Percentiles rank a stretch among this genome's conserved stretches.
phyloP scores from a whole-genome alignment of 2,797 vertebrate species.

The Uromys caudimaculatus region DNA sequence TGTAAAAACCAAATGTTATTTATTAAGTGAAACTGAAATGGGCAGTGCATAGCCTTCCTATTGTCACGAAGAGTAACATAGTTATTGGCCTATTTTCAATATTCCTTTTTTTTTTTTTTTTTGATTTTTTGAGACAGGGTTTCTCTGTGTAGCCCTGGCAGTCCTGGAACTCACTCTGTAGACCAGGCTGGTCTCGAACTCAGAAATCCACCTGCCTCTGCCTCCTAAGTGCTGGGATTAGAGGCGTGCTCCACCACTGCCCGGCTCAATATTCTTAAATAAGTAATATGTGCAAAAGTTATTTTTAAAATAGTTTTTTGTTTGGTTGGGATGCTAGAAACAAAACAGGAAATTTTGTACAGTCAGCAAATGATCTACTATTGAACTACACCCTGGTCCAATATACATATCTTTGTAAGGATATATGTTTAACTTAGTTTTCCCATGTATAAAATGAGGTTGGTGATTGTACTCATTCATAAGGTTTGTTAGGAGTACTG shows the following conservation, averaged over 20 bases:
- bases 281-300: background rate
- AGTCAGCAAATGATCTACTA: background rate
- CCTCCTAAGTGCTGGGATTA: too few relatives aligned
- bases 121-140: too few relatives aligned
- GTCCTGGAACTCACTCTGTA: too few relatives aligned
- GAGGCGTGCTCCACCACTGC: too few relatives aligned
- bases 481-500: background rate
- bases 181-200: too few relatives aligned
- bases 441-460: background rate
- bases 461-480: background rate
- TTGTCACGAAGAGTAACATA: background rate
- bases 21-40: background rate
- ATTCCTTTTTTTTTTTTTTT: background rate
- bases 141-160: too few relatives aligned
- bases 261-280: background rate
- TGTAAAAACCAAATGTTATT: background rate
- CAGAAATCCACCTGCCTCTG: too few relatives aligned
- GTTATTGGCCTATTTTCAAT: background rate
- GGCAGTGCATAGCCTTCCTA: background rate
- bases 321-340: background rate
- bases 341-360: background rate
- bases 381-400: background rate
- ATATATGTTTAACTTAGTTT: background rate
- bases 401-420: background rate
- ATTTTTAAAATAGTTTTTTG: background rate